Conservation (phyloP, 2,888 invertebrate genomes). For the Dynastes grantii region DNA sequence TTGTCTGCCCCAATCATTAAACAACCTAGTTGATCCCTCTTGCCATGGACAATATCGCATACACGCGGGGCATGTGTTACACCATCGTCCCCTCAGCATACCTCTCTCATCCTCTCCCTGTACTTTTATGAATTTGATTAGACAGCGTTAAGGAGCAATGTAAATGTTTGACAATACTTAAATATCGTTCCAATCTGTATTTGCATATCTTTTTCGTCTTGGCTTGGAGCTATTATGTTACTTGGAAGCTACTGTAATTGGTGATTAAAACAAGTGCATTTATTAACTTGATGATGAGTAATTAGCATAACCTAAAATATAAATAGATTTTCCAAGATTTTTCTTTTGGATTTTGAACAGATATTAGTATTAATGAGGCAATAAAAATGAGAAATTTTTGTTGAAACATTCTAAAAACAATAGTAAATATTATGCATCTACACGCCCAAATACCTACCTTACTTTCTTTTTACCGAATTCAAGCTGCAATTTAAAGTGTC, state of each 20-base stretch:
- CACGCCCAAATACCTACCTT: too few species aligned
- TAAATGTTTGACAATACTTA: conserved; percentile 43
- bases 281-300: too few species aligned
- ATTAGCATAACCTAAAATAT: too few species aligned
- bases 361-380: too few species aligned
- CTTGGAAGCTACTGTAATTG: neutral
- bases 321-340: too few species aligned
- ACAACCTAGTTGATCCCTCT: conserved; percentile 48
- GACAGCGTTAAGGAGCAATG: conserved; percentile 33
- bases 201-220: conserved; percentile 5
- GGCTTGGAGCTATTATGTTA: neutral
- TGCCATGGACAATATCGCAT: conserved; percentile 37
- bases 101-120: conserved; percentile 1
- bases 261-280: too few species aligned
- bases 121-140: conserved; percentile 41
- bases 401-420: too few species aligned
- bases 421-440: too few species aligned
- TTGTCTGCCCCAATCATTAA: conserved; percentile 59
- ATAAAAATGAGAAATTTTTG: too few species aligned
- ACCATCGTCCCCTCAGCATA: conserved; percentile 1
- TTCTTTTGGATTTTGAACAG: too few species aligned
- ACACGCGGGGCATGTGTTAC: conserved; percentile 39
- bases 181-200: conserved; percentile 32
- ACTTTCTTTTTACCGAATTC: too few species aligned
- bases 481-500: too few species aligned